Base-by-base conservation (phyloP, 2,888 invertebrate species). In the Acanthosoma haemorrhoidale region DNA sequence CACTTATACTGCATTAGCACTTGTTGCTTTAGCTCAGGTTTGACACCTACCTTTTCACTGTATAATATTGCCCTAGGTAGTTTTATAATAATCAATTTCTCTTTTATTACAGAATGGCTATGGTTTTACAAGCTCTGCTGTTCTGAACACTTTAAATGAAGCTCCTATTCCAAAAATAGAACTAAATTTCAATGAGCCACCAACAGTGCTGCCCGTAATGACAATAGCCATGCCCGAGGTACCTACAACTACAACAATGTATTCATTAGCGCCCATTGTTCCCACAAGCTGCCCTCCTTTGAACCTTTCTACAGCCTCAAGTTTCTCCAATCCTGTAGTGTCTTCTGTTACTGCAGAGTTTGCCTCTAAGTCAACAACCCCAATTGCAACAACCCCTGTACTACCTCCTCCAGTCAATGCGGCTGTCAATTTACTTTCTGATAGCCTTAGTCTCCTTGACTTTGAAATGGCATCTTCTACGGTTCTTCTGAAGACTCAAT, bases 11-110 rank as follows among this genome's bases (percentile, higher is more conserved):
- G 80, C 81, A 39, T 76, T 83, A 36, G 82, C 82, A n/a, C 76
- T 83, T 11, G 81, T 82, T 2, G 82, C 81, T 2, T 77, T 82
- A 0, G 82, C 82, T 21, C 83, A 83, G 75, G 80, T 82, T 60
- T 78, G 6, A 25, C n/a, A n/a, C n/a, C n/a, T n/a, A n/a, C n/a
- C n/a, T n/a, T n/a, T n/a, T n/a, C n/a, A n/a, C n/a, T n/a, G n/a
- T n/a, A n/a, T n/a, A n/a, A n/a, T n/a, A n/a, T n/a, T n/a, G n/a
- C n/a, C n/a, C n/a, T n/a, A n/a, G n/a, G n/a, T n/a, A n/a, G n/a
- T n/a, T n/a, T 64, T 18, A 36, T 29, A 57, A 68, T 67, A 16
- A 43, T 39, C 5, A 39, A 59, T 3, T 34, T 36, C 6, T 25
- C 36, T 66, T 57, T 66, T 6, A 70, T 76, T 76, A 18, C 75